A percentile compares a stretch with the other conserved stretches of the same genome.
Conservation (phyloP, 2,113 vertebrate genomes). For the Edolisoma coerulescens region DNA sequence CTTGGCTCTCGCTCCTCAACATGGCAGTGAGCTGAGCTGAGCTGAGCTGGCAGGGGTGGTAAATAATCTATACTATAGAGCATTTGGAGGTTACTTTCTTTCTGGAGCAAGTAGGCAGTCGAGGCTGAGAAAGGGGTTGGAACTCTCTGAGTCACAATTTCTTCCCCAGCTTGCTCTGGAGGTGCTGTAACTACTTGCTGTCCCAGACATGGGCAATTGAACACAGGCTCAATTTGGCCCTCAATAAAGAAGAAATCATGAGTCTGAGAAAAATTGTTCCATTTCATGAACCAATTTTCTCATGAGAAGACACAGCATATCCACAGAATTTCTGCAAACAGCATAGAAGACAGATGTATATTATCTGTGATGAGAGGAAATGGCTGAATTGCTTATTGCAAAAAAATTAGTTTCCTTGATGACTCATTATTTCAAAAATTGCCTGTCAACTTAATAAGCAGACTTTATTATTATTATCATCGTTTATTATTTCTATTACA, state of each 20-base stretch:
- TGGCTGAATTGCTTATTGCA: slow-evolving; percentile 59
- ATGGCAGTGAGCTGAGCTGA: background rate
- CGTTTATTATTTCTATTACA: slow-evolving; percentile 47
- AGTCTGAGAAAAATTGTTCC: slow-evolving; percentile 63
- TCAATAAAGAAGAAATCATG: slow-evolving; percentile 65
- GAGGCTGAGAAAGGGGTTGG: background rate
- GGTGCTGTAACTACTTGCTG: slow-evolving; percentile 27
- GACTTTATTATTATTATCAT: slow-evolving; percentile 51
- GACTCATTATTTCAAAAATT: slow-evolving; percentile 62
- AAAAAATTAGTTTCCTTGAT: slow-evolving; percentile 60
- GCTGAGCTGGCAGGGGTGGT: slow-evolving; percentile 20
- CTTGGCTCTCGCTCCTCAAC: background rate
- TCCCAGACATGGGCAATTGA: slow-evolving; percentile 53
- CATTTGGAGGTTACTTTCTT: slow-evolving; percentile 25
- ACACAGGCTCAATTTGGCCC: slow-evolving; percentile 50
- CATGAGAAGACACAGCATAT: slow-evolving; percentile 55
- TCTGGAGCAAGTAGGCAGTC: slow-evolving; percentile 37
- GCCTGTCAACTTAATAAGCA: slow-evolving; percentile 52
- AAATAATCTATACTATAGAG: background rate
- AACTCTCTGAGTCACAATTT: slow-evolving; percentile 37
- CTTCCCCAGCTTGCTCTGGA: background rate
- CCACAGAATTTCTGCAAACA: slow-evolving; percentile 62
- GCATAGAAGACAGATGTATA: slow-evolving; percentile 51
- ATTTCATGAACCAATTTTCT: slow-evolving; percentile 65
- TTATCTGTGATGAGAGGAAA: slow-evolving; percentile 61